phyloP scores from a whole-genome alignment of 2,888 invertebrate genomes.

The Trichogramma evanescens region DNA sequence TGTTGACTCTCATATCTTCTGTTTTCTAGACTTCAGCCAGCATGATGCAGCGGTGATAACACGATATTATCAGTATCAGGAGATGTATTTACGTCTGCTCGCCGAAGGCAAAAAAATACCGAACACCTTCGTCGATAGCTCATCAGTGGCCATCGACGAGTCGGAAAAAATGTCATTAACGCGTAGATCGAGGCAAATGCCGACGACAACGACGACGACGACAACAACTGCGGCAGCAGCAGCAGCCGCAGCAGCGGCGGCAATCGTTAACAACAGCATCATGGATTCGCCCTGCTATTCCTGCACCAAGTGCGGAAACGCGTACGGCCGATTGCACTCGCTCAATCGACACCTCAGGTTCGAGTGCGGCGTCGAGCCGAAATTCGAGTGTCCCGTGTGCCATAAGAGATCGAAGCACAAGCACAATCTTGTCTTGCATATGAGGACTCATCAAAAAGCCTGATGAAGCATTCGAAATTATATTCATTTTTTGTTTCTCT shows the following conservation, averaged over 20 bases:
- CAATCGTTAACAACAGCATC: too few species aligned
- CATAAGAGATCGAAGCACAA: slow-evolving; percentile 67
- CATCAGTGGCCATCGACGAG: slow-evolving; percentile 1
- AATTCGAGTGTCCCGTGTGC: slow-evolving; percentile 63
- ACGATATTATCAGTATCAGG: slow-evolving; percentile 37
- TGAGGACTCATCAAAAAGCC: slow-evolving; percentile 46
- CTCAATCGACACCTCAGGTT: slow-evolving; percentile 55
- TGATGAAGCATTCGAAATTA: slow-evolving; percentile 15
- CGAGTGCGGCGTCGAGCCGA: slow-evolving; percentile 49
- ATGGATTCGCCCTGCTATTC: slow-evolving; percentile 29
- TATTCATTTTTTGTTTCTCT: neutral
- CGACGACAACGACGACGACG: neutral
- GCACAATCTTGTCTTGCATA: slow-evolving; percentile 49
- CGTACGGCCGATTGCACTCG: slow-evolving; percentile 53
- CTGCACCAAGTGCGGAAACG: slow-evolving; percentile 55
- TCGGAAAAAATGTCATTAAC: neutral
- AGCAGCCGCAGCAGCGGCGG: neutral
- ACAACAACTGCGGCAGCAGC: neutral
- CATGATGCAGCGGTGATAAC: slow-evolving; percentile 26
- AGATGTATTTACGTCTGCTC: slow-evolving; percentile 33
- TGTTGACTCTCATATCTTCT: slow-evolving; percentile 1
- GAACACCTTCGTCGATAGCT: neutral
- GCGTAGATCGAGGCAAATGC: slow-evolving; percentile 1
- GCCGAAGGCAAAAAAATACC: slow-evolving; percentile 30
- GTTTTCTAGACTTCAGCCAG: slow-evolving; percentile 6